These are phyloP conservation scores for Parazoanthus darwini DNA, from an alignment of 92 coral and sea anemone genomes.

Conservation along the genomic window DNA sequence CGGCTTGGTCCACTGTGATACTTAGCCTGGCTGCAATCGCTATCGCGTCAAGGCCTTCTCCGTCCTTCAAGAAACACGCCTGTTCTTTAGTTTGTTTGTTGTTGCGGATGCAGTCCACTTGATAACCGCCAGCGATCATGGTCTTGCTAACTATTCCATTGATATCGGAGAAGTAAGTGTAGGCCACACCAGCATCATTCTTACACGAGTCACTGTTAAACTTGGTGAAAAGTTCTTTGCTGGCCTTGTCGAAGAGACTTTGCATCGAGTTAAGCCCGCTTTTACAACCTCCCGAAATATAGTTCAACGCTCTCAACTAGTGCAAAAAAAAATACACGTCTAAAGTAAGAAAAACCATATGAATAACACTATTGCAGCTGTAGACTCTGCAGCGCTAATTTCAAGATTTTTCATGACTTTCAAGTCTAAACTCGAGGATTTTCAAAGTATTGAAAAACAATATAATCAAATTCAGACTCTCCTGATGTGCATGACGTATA, in stretches of 20 bases:
- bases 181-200: background rate
- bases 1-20: background rate
- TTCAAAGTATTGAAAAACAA: too few relatives aligned
- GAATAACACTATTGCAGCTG: too few relatives aligned
- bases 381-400: too few relatives aligned
- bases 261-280: background rate
- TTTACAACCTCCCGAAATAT: background rate
- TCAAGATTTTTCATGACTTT: too few relatives aligned
- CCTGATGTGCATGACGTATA: too few relatives aligned
- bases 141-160: background rate
- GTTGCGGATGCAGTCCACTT: constrained; percentile 6
- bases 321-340: background rate
- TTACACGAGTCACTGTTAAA: constrained; percentile 17
- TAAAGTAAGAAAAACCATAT: too few relatives aligned
- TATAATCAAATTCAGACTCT: too few relatives aligned
- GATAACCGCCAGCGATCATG: background rate
- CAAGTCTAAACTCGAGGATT: too few relatives aligned
- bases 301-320: background rate
- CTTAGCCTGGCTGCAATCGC: background rate
- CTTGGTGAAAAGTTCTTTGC: background rate
- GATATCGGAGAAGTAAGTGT: background rate
- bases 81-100: background rate
- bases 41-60: background rate
- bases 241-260: background rate
- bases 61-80: constrained; percentile 9